Evolutionary conservation across 2,888 invertebrate species (phyloP).

Genomic region (Gortyna flavago): DNA sequence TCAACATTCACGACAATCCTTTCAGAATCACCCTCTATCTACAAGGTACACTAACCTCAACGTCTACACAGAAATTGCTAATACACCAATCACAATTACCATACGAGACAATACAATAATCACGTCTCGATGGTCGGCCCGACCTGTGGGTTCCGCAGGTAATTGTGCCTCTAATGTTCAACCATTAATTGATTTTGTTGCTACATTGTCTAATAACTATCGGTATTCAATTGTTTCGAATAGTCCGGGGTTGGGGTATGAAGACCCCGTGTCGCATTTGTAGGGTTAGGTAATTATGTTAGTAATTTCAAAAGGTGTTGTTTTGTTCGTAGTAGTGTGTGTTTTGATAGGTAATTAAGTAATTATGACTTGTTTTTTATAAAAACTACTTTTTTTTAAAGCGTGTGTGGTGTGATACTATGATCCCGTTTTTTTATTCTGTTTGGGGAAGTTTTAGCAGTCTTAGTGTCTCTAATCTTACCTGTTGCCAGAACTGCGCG

Average conservation of each 20-base stretch:
- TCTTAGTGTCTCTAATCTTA: slow-evolving; percentile 85
- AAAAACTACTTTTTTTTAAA: background rate
- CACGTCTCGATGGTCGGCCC: slow-evolving; percentile 61
- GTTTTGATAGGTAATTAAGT: slow-evolving; percentile 37
- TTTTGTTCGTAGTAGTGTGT: slow-evolving; percentile 40
- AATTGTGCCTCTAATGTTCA: slow-evolving; percentile 73
- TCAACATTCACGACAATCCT: background rate
- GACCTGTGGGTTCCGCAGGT: slow-evolving; percentile 65
- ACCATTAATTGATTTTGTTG: slow-evolving; percentile 86
- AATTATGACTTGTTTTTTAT: slow-evolving; percentile 34
- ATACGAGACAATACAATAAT: slow-evolving; percentile 67
- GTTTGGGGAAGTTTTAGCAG: background rate
- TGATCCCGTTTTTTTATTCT: background rate
- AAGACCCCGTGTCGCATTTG: slow-evolving; percentile 37
- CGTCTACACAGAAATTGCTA: slow-evolving; percentile 53
- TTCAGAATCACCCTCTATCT: slow-evolving; percentile 36
- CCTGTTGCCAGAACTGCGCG: slow-evolving; percentile 99
- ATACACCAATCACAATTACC: slow-evolving; percentile 64
- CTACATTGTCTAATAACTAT: slow-evolving; percentile 62
- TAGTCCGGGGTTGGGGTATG: slow-evolving; percentile 35
- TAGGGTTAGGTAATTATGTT: slow-evolving; percentile 55
- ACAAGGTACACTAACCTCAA: slow-evolving; percentile 38
- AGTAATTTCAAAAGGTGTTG: slow-evolving; percentile 50
- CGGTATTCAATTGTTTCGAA: slow-evolving; percentile 63
- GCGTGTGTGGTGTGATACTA: background rate